These are phyloP conservation scores for Saimiri boliviensis DNA, from an alignment of 2,113 vertebrate species.

Conservation along the genomic window DNA sequence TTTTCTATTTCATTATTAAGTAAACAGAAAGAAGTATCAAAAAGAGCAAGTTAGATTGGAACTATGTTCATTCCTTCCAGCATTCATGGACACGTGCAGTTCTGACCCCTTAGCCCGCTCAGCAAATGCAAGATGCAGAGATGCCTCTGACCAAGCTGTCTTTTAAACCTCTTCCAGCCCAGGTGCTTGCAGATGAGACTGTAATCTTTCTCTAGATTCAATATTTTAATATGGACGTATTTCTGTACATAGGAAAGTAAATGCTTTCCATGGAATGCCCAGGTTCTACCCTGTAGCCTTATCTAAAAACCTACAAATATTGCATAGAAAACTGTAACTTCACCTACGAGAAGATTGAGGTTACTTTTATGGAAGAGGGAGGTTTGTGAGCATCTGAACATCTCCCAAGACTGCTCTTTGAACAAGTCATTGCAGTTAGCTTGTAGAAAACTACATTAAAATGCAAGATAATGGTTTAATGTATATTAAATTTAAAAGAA, in stretches of 20 bases:
- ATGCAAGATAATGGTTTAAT: background rate
- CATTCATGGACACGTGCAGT: background rate
- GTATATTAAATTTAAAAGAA: background rate
- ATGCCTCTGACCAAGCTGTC: background rate
- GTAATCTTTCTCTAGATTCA: background rate
- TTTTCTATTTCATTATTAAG: background rate
- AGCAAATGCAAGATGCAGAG: background rate
- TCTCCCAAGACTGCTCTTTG: background rate
- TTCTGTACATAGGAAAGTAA: background rate
- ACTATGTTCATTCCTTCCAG: constrained; percentile 35
- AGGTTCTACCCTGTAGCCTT: background rate
- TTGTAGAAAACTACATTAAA: background rate
- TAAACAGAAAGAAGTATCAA: background rate
- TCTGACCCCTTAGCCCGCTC: constrained; percentile 15
- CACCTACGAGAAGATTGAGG: background rate
- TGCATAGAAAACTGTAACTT: background rate
- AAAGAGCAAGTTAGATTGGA: background rate
- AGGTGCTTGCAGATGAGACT: background rate
- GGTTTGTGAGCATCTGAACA: background rate
- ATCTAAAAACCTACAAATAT: background rate
- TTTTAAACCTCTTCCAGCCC: background rate
- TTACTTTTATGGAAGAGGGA: background rate
- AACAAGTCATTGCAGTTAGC: background rate
- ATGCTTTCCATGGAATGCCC: background rate
- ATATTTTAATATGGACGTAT: background rate